Evolutionary conservation across 2,113 vertebrate species (phyloP), one percentile per base, ranked within the genome.

Genomic region (Onychostoma macrolepis): DNA sequence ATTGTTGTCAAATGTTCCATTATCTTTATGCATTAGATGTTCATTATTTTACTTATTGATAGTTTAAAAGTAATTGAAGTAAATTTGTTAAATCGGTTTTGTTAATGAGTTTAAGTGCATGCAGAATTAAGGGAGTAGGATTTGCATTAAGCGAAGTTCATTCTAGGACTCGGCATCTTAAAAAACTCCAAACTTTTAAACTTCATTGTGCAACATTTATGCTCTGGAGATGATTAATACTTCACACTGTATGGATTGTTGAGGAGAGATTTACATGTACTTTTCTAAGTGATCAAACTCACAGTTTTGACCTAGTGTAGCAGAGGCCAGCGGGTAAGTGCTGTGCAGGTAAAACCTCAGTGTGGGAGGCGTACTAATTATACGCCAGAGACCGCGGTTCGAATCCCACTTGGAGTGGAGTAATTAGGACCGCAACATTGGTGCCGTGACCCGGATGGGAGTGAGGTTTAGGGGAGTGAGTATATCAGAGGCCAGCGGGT

Each of bases 1-100:
- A 19, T 65, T 28, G 38, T 28, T 65, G 26, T 81, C 45, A 81
- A 65, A 81, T 81, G 80, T 81, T 26, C 80, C 80, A 81, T 81
- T 81, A 81, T 15, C 15, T 63, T 65, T 45, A 45, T 28, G 58
- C 80, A 65, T 81, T 81, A 65, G 58, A 21, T 11, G 58, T 65
- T 81, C 13, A 65, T 81, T 81, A 19, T 67, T 67, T 67, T 67
- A 81, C 36, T 12, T 81, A 45, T 45, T 65, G 61, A 43, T 65
- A 43, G 80, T 81, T 63, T 61, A 36, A 41, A 33, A 38, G 78
- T 61, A 61, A 80, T 41, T 61, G 9, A 58, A n/a, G 78, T 26
- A 13, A n/a, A 45, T 48, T 48, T 48, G 74, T 11, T 76, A 26
- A 79, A 79, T 79, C 36, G 24, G n/a, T 45, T 65, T 63, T 3